Percentiles rank a stretch among this genome's conserved stretches.
These are phyloP conservation scores for Crocallis elinguaria DNA, from an alignment of 2,888 invertebrate genomes.

Conservation along the genomic window DNA sequence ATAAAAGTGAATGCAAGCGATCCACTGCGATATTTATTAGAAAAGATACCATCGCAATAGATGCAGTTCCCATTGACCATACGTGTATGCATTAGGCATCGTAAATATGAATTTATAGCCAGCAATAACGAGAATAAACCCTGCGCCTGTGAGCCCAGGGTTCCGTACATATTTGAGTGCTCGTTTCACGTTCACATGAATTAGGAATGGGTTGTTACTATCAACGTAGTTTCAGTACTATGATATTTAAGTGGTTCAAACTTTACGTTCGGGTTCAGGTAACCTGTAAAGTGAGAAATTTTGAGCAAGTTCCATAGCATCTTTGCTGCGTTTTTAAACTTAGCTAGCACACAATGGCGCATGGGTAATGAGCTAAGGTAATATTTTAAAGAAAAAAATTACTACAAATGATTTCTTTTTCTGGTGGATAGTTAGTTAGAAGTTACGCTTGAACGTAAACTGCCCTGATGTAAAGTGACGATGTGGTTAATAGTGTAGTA, in stretches of 20 bases:
- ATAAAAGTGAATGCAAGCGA: slow-evolving; percentile 33
- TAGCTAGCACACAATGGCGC: too few relatives aligned
- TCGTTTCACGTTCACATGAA: slow-evolving; percentile 27
- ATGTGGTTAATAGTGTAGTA: too few relatives aligned
- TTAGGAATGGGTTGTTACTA: slow-evolving; percentile 27
- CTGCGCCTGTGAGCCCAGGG: slow-evolving; percentile 8
- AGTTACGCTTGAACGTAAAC: too few relatives aligned
- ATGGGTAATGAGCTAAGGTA: too few relatives aligned
- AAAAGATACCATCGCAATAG: slow-evolving; percentile 52
- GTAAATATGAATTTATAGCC: slow-evolving; percentile 74
- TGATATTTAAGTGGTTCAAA: slow-evolving; percentile 3
- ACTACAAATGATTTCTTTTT: too few relatives aligned
- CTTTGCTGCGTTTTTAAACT: not conserved
- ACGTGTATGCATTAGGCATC: slow-evolving; percentile 66
- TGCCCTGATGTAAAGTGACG: too few relatives aligned
- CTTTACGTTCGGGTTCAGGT: slow-evolving; percentile 1
- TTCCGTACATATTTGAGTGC: slow-evolving; percentile 32
- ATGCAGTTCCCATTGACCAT: slow-evolving; percentile 55
- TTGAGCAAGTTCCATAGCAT: not conserved
- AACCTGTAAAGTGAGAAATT: not conserved
- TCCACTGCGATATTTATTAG: slow-evolving; percentile 45
- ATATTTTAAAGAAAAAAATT: too few relatives aligned
- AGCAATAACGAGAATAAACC: slow-evolving; percentile 57
- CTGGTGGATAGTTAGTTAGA: too few relatives aligned
- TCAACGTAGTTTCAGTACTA: slow-evolving; percentile 4